Evolutionary conservation across 1,140 invertebrate species (phyloP).

Genomic region (Goniozus legneri): DNA sequence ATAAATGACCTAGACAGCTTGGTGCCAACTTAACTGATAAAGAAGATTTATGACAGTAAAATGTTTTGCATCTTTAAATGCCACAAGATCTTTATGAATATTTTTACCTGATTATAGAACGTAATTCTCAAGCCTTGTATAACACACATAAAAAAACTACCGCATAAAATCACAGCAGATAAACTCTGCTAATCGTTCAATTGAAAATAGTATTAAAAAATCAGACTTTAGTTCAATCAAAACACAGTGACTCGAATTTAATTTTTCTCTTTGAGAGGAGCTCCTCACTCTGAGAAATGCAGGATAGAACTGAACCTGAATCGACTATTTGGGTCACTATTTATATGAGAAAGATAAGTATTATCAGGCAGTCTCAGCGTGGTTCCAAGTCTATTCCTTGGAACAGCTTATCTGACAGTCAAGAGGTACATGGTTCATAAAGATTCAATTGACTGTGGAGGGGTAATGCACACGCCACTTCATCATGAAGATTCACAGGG

Average conservation of each 20-base stretch:
- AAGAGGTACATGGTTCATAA: conserved; percentile 34
- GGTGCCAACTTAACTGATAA: not conserved
- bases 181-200: no score
- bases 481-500: conserved; percentile 19
- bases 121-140: conserved; percentile 48
- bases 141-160: conserved; percentile 31
- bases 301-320: conserved; percentile 34
- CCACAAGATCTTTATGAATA: no score
- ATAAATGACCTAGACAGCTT: conserved; percentile 1
- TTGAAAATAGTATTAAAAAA: no score
- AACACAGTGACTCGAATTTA: no score
- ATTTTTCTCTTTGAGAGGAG: no score
- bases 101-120: conserved; percentile 36
- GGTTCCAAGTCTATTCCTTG: conserved; percentile 25
- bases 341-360: conserved; percentile 48
- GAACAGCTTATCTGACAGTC: conserved; percentile 36
- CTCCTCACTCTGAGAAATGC: conserved; percentile 7
- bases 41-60: no score
- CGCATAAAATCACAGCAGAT: no score
- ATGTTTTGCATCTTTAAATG: no score
- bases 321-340: conserved; percentile 39
- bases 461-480: conserved; percentile 24
- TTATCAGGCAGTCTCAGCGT: conserved; percentile 39
- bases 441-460: conserved; percentile 23
- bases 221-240: no score